Base-by-base conservation (phyloP, 2,888 invertebrate genomes). In the Eustalomyia histrio region DNA sequence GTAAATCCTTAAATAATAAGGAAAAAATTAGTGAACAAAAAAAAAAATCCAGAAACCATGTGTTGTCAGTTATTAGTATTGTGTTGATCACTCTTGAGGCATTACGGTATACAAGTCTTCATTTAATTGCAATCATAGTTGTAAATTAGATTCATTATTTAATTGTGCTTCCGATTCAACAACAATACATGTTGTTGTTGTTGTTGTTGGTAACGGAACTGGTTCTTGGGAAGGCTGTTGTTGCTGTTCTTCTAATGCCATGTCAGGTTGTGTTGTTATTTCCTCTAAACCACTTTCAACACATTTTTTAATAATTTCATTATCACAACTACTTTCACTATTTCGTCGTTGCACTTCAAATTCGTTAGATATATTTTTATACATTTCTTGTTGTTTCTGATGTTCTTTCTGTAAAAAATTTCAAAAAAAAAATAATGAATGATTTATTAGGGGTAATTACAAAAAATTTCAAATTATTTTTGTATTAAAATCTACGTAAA, bases 351-450 rank as follows among this genome's bases (percentile, higher is more conserved):
- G 89, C 65, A 87, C 87, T 81, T 89, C 87, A 73, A 87, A 89
- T 80, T 90, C 90, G 76, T 86, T 88, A 61, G 88, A 89, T 39
- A 90, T 89, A 78, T 88, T 87, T 57, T 89, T 87, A 79, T 87
- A 88, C 73, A 90, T 85, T 84, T 90, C 87, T 35, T 87, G 87
- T 82, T 90, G 90, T 74, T 89, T 89, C 72, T 90, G 89, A 71
- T 89, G 89, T 79, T 90, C 91, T 82, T 89, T 89, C 91, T 90
- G 78, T 12, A 47, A 39, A 5, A 73, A 29, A 29, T 29, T 6
- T 29, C 1, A 3, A 29, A 29, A 29, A 6, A 6, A 29, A 6
- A 29, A 29, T 6, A 29, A 6, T 29, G 21, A 21, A 21, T 21
- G 21, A 21, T 21, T 21, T 21, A 3, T 21, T 21, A 33, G 16